Conservation (phyloP, 2,888 invertebrate genomes). For the Lasiommata megera region DNA sequence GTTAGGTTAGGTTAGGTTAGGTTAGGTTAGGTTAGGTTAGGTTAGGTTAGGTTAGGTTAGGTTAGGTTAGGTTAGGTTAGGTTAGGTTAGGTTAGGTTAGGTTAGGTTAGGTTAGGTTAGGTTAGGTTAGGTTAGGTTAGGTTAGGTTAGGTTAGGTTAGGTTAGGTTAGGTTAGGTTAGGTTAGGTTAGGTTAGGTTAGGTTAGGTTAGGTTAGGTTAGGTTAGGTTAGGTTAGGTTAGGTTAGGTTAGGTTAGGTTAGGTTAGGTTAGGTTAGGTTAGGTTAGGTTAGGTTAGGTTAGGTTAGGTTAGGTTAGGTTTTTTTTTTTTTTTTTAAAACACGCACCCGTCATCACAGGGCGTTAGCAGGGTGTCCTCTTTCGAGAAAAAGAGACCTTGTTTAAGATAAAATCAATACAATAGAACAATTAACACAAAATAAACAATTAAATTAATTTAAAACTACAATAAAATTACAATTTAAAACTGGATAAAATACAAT, state of each 20-base stretch:
- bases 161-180: slow-evolving; percentile 17
- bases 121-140: slow-evolving; percentile 16
- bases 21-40: slow-evolving; percentile 20
- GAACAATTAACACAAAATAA: no score
- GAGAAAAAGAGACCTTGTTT: no score
- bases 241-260: slow-evolving; percentile 23
- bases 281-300: slow-evolving; percentile 27
- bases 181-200: slow-evolving; percentile 22
- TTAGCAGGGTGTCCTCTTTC: no score
- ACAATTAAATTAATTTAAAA: no score
- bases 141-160: slow-evolving; percentile 16
- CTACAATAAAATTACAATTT: no score
- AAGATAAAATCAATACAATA: no score
- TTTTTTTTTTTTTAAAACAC: no score
- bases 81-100: slow-evolving; percentile 19
- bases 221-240: slow-evolving; percentile 14
- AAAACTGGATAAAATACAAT: no score
- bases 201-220: slow-evolving; percentile 16
- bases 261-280: slow-evolving; percentile 26
- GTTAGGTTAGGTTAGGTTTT: slow-evolving; percentile 26
- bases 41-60: slow-evolving; percentile 23
- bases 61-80: slow-evolving; percentile 22
- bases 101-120: slow-evolving; percentile 16
- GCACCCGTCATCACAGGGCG: no score
- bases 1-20: slow-evolving; percentile 12